These are phyloP conservation scores for Diadema setosum DNA, from an alignment of 35 echinoderm and acorn worm genomes.

Conservation along the genomic window DNA sequence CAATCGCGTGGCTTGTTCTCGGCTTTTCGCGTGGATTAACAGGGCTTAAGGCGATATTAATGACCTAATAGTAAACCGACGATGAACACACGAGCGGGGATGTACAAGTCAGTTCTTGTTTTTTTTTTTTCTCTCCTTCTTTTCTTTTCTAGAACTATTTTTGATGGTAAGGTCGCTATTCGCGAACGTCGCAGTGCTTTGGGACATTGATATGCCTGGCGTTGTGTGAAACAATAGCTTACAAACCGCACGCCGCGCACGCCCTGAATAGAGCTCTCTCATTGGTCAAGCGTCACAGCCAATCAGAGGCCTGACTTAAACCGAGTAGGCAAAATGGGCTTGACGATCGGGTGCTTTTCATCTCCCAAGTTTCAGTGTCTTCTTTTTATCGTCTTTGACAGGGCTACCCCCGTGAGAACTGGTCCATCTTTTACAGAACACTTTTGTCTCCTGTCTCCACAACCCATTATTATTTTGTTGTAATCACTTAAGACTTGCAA, in stretches of 20 bases:
- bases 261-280: not conserved
- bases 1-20: not conserved
- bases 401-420: not conserved
- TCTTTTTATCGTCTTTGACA: not conserved
- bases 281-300: not conserved
- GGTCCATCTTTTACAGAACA: not conserved
- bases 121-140: no score
- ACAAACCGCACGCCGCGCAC: not conserved
- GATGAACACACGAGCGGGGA: no score
- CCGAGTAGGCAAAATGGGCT: no score
- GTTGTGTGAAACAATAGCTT: not conserved
- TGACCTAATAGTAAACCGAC: not conserved
- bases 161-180: no score
- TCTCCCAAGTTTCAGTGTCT: not conserved
- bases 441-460: not conserved
- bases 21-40: not conserved
- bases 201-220: not conserved
- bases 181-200: not conserved
- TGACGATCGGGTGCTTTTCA: no score
- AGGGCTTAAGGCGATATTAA: not conserved
- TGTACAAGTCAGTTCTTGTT: no score
- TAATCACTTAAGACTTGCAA: slow-evolving; percentile 7
- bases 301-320: not conserved
- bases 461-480: not conserved
- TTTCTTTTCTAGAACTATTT: no score